phyloP scores from a whole-genome alignment of 2,797 vertebrate genomes.

The Sebastes steindachneri region DNA sequence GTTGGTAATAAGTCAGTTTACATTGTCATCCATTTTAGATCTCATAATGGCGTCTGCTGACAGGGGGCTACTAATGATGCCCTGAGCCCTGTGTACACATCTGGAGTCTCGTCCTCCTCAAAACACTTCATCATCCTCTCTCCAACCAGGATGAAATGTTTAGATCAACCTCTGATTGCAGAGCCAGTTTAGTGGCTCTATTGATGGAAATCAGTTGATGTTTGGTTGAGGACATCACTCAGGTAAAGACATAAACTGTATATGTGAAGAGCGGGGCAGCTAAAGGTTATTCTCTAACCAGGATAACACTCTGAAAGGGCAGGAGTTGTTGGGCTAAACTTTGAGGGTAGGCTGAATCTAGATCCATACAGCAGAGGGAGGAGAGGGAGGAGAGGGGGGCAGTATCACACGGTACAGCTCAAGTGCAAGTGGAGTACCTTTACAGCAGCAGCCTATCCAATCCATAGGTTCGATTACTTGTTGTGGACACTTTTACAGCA shows the following conservation, averaged over 20 bases:
- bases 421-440: background rate
- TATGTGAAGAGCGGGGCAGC: conserved; percentile 40
- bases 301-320: conserved; percentile 10
- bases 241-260: conserved; percentile 70
- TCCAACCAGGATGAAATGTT: conserved; percentile 66
- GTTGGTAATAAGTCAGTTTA: conserved; percentile 74
- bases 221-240: conserved; percentile 52
- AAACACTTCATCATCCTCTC: conserved; percentile 68
- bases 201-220: conserved; percentile 52
- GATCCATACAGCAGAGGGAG: background rate
- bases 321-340: background rate
- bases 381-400: background rate
- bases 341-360: background rate
- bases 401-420: background rate
- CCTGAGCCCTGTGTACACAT: conserved; percentile 65
- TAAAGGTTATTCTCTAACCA: conserved; percentile 28
- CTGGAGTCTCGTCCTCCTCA: conserved; percentile 64
- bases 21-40: conserved; percentile 71
- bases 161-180: conserved; percentile 67
- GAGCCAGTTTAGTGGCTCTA: conserved; percentile 31
- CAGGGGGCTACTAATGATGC: conserved; percentile 65
- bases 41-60: conserved; percentile 66
- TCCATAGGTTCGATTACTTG: background rate
- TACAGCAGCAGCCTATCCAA: background rate
- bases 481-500: background rate